Evolutionary conservation across 2,797 vertebrate species (phyloP).

Genomic region (Poeciliopsis presidionis): DNA sequence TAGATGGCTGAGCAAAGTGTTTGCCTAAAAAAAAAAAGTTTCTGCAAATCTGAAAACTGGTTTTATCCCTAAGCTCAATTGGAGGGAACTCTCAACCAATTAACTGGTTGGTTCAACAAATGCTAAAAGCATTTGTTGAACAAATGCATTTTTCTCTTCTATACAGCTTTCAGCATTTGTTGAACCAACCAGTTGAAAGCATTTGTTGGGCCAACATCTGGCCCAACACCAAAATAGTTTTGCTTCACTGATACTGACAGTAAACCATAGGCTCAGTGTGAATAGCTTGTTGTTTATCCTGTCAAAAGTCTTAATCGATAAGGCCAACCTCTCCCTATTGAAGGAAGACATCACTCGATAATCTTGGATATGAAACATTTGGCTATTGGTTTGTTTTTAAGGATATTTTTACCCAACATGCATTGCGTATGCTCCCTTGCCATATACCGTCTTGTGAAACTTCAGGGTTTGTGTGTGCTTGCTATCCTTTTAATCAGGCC

Average conservation of each 20-base stretch:
- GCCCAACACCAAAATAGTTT: neutral
- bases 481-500: conserved; percentile 68
- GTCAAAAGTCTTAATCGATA: neutral
- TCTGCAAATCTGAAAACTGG: neutral
- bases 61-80: neutral
- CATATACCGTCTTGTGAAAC: conserved; percentile 39
- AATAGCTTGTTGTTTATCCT: neutral
- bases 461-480: conserved; percentile 35
- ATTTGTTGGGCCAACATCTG: neutral
- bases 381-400: conserved; percentile 36
- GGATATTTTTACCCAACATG: conserved; percentile 8
- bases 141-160: no score
- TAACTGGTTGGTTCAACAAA: no score
- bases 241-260: neutral
- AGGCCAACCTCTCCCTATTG: neutral
- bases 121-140: no score
- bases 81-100: neutral
- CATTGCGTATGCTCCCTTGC: conserved; percentile 48
- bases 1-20: neutral
- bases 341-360: neutral
- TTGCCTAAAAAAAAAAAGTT: neutral
- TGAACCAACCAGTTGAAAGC: no score
- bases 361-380: neutral
- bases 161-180: no score
- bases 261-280: neutral